Percentiles rank a stretch among this genome's conserved stretches.
Conservation (phyloP, 1,140 invertebrate species). For the Aricia agestis region DNA sequence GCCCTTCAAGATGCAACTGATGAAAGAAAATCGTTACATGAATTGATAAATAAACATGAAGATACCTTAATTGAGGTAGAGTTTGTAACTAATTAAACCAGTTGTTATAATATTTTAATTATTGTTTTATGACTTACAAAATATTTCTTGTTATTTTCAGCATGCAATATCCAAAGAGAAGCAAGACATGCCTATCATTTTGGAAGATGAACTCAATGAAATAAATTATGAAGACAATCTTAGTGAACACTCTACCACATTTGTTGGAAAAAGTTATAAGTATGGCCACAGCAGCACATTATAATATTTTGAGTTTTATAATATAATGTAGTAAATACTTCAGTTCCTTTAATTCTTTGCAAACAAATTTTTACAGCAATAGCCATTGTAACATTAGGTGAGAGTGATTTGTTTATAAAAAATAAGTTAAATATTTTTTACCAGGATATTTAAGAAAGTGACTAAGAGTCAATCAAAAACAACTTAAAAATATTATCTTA, state of each 20-base stretch:
- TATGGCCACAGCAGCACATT: constrained; percentile 8
- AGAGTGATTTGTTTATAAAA: not conserved
- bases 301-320: not conserved
- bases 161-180: not conserved
- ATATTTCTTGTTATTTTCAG: constrained; percentile 5
- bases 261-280: not conserved
- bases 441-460: not conserved
- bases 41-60: constrained; percentile 49
- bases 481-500: constrained; percentile 6
- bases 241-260: not conserved
- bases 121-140: not conserved
- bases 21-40: constrained; percentile 65
- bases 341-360: not conserved
- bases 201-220: constrained; percentile 10
- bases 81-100: constrained; percentile 15
- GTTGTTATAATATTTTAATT: not conserved
- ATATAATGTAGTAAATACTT: not conserved
- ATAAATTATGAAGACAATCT: not conserved
- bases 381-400: not conserved
- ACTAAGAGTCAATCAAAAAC: not conserved
- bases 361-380: not conserved
- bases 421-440: not conserved
- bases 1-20: constrained; percentile 69
- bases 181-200: not conserved
- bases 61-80: constrained; percentile 45